phyloP scores from a whole-genome alignment of 2,888 invertebrate genomes.

The Proisotoma minuta region DNA sequence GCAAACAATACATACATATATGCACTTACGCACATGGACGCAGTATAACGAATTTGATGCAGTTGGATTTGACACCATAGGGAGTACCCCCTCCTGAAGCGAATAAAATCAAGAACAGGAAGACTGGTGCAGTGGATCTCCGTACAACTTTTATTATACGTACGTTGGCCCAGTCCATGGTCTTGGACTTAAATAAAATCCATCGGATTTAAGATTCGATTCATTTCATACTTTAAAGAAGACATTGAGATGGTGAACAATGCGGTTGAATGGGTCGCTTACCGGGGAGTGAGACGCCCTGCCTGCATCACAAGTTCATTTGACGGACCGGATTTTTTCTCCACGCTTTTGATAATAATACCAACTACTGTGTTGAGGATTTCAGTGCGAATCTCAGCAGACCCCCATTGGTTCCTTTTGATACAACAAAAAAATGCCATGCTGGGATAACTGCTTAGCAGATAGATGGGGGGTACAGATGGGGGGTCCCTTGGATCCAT shows the following conservation, averaged over 20 bases:
- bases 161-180: background rate
- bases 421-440: constrained; percentile 48
- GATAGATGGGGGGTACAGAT: constrained; percentile 48
- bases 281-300: constrained; percentile 15
- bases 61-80: constrained; percentile 39
- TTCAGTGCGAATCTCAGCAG: constrained; percentile 48
- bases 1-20: no score
- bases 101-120: constrained; percentile 49
- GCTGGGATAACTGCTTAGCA: constrained; percentile 48
- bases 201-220: constrained; percentile 5
- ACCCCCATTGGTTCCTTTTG: constrained; percentile 48
- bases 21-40: no score
- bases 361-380: constrained; percentile 48
- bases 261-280: background rate
- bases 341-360: constrained; percentile 35
- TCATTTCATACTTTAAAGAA: constrained; percentile 1
- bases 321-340: constrained; percentile 43
- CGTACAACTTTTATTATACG: background rate
- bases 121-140: constrained; percentile 16
- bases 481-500: constrained; percentile 48
- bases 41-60: no score
- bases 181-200: constrained; percentile 9
- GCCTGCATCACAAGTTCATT: constrained; percentile 26
- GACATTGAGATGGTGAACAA: background rate
- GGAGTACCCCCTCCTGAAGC: constrained; percentile 47